These are phyloP conservation scores for Eurois occulta DNA, from an alignment of 2,888 invertebrate species.

Conservation along the genomic window DNA sequence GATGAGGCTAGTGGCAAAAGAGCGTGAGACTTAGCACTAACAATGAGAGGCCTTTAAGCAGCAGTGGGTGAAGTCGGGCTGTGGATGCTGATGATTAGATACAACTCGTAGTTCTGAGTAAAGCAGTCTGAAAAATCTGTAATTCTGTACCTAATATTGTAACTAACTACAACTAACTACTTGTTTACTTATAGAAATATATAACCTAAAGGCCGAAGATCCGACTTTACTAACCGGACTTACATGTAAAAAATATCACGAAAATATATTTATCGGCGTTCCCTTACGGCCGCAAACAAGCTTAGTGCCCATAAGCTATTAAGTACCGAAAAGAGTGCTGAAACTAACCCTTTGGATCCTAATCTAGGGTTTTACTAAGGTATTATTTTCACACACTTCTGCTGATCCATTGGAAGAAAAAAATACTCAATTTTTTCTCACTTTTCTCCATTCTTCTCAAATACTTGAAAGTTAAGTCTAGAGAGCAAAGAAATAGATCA, in stretches of 20 bases:
- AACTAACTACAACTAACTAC: no score
- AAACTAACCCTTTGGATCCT: background rate
- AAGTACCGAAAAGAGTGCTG: background rate
- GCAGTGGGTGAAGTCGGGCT: no score
- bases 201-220: background rate
- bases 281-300: constrained; percentile 1
- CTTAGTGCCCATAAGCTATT: constrained; percentile 20
- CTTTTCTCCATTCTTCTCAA: background rate
- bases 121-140: background rate
- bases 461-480: background rate
- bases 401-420: no score
- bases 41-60: no score
- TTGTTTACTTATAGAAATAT: no score
- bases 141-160: no score
- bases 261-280: constrained; percentile 16
- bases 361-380: background rate
- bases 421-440: background rate
- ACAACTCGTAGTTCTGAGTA: background rate
- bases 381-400: background rate
- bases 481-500: background rate
- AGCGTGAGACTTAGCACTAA: no score
- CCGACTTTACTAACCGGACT: background rate
- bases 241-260: constrained; percentile 5
- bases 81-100: no score
- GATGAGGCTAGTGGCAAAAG: no score